Conservation (phyloP, 2,888 invertebrate species). For the Fissipunctia ypsillon region DNA sequence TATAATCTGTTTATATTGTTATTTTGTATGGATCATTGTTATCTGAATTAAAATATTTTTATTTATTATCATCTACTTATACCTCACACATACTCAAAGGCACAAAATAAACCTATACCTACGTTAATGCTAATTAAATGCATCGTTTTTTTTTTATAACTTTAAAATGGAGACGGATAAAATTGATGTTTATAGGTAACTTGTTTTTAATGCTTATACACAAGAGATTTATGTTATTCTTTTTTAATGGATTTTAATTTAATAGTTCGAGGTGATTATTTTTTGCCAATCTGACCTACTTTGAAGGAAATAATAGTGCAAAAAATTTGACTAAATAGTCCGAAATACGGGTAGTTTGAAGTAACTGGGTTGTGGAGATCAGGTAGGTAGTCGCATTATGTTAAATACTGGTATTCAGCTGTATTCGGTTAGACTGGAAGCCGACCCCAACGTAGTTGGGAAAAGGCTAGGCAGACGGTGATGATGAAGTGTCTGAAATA, state of each 20-base stretch:
- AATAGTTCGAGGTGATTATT: background rate
- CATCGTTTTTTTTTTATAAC: conserved; percentile 17
- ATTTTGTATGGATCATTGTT: too few relatives aligned
- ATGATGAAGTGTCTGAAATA: too few relatives aligned
- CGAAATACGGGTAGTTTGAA: too few relatives aligned
- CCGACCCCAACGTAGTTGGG: background rate
- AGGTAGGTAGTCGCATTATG: too few relatives aligned
- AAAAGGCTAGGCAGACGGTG: background rate
- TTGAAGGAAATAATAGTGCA: too few relatives aligned
- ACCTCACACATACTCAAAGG: too few relatives aligned
- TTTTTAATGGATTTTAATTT: conserved; percentile 17
- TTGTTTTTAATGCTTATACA: conserved; percentile 12
- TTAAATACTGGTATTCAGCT: too few relatives aligned
- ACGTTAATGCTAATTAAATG: conserved; percentile 11
- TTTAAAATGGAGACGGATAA: background rate
- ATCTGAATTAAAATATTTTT: too few relatives aligned
- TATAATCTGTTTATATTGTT: too few relatives aligned
- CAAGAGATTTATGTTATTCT: conserved; percentile 9
- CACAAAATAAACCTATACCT: too few relatives aligned
- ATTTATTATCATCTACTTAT: too few relatives aligned
- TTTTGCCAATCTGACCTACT: background rate
- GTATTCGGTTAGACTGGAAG: background rate
- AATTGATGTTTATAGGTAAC: conserved; percentile 19
- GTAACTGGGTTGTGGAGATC: background rate
- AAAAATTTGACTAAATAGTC: too few relatives aligned